Evolutionary conservation across 2,113 vertebrate species (phyloP), one percentile per base, ranked within the genome.

Genomic region (Callocephalon fimbriatum): DNA sequence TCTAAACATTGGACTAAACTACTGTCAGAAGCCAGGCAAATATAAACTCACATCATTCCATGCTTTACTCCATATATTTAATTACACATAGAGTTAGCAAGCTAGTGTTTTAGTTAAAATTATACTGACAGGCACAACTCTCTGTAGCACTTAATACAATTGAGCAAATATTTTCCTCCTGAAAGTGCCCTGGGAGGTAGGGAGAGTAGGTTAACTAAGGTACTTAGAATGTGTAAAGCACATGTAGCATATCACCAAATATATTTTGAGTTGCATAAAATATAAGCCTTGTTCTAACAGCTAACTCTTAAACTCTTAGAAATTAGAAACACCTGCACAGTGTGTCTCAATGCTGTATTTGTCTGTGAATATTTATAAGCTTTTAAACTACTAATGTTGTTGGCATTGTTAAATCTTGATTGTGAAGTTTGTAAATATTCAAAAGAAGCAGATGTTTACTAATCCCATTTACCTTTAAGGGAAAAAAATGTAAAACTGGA

Each of bases 401-500:
- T 94, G 89, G 95, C 88, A 75, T 71, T 45, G 94, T 91, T 97
- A 90, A 84, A 91, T 77, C 82, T 95, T 78, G 45, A 85, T 79
- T 73, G 74, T 88, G 77, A 95, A 97, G 96, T 97, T 95, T 98
- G 97, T 97, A 98, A 98, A 98, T 97, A 97, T 80, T 97, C 90
- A 95, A 96, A 97, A 95, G 94, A 96, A 95, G 77, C 96, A 96
- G 95, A 96, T 96, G 95, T 92, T 98, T 92, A 87, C 96, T 93
- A 96, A 97, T 93, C 86, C 90, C 91, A 87, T 88, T 95, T 95
- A 96, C 96, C 95, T 94, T 95, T 87, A 92, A 96, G 95, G 93
- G 86, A 40, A 77, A 81, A 95, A 96, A 97, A 97, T 82, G 95
- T 93, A 94, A 91, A 97, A 93, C 66, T 94, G 81, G 92, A 97